Conservation (phyloP, 2,888 invertebrate species). For the Corbicula japonica region DNA sequence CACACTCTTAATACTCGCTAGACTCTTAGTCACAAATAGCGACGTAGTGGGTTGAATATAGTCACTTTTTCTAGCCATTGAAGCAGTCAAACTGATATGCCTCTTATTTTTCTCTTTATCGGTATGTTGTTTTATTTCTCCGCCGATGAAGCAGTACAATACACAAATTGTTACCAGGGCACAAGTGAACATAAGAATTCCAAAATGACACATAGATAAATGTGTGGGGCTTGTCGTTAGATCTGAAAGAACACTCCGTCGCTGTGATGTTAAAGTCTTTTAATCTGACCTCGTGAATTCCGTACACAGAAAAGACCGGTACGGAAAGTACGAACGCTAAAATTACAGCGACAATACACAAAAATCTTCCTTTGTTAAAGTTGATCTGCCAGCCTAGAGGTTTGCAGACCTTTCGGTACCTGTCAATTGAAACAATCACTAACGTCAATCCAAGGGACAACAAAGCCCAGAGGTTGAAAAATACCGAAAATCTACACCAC, state of each 20-base stretch:
- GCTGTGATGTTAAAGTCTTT: constrained; percentile 30
- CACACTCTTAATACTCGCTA: neutral
- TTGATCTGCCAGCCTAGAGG: constrained; percentile 72
- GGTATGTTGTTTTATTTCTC: constrained; percentile 47
- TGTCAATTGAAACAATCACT: constrained; percentile 65
- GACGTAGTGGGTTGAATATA: constrained; percentile 16
- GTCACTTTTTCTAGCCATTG: constrained; percentile 39
- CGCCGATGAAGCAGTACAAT: constrained; percentile 54
- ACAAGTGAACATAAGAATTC: constrained; percentile 39
- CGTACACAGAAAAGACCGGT: constrained; percentile 49
- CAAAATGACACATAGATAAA: constrained; percentile 45
- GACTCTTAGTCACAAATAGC: neutral
- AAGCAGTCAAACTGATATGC: constrained; percentile 42
- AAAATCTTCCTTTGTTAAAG: constrained; percentile 53
- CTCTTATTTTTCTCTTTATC: constrained; percentile 43
- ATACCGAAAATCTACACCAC: constrained; percentile 56
- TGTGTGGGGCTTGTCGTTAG: neutral
- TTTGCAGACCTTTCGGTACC: constrained; percentile 75
- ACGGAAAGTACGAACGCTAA: constrained; percentile 39
- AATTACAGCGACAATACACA: constrained; percentile 49
- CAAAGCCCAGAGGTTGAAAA: constrained; percentile 53
- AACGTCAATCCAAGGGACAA: constrained; percentile 56
- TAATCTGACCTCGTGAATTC: constrained; percentile 27
- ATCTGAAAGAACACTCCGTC: constrained; percentile 54
- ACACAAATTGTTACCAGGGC: constrained; percentile 51